These are phyloP conservation scores for Pygoscelis adeliae DNA, from an alignment of 2,113 vertebrate species.

Conservation along the genomic window DNA sequence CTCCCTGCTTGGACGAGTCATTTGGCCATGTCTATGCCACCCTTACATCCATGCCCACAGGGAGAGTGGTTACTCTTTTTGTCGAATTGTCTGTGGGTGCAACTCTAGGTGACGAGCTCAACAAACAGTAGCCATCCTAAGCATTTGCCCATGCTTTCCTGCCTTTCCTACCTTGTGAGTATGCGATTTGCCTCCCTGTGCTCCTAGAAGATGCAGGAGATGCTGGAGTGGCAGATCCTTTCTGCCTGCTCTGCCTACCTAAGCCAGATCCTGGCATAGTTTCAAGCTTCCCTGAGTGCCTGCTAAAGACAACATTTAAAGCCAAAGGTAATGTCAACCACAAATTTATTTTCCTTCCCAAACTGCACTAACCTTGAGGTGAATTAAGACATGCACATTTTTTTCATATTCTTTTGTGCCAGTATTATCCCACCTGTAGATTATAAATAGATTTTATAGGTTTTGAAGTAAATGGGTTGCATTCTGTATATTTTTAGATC, in stretches of 20 bases:
- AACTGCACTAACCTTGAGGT: not conserved
- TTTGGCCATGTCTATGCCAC: not conserved
- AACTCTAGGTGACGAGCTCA: not conserved
- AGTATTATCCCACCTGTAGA: not conserved
- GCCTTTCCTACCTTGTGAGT: not conserved
- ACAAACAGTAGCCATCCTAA: not conserved
- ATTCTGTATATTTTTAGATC: not conserved
- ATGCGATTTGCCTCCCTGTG: not conserved
- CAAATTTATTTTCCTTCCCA: not conserved
- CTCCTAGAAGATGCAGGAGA: not conserved
- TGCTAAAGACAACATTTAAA: not conserved
- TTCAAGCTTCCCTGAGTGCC: not conserved
- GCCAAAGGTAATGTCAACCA: not conserved
- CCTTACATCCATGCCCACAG: not conserved
- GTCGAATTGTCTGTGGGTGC: not conserved
- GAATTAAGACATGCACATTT: not conserved
- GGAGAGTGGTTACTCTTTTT: not conserved
- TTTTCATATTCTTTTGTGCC: not conserved
- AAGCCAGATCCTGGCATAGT: not conserved
- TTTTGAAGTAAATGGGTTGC: conserved; percentile 36
- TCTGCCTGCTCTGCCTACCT: not conserved
- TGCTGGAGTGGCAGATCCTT: not conserved
- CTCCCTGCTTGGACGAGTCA: rapidly evolving
- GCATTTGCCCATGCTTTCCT: not conserved
- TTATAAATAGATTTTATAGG: not conserved